Base-by-base conservation (phyloP, 2,888 invertebrate species). In the Cremastobaeus sp. region DNA sequence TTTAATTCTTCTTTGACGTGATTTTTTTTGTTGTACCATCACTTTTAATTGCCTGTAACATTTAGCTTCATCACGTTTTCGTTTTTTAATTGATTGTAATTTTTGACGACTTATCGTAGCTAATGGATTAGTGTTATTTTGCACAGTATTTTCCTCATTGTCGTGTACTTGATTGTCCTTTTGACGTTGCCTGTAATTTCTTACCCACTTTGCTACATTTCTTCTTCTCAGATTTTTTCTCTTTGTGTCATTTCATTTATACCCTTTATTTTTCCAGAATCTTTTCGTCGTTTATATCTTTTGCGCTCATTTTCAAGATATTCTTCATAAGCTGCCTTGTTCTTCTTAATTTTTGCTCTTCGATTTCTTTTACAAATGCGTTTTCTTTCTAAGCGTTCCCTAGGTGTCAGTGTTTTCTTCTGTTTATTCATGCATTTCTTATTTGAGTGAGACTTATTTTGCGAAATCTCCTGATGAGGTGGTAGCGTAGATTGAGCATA, bases 211-310 rank as follows among this genome's bases (percentile, higher is more conserved):
- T 12, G 3, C 1, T 12, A 35, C 14, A 15, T 21, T 50, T 8
- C 17, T 34, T 32, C 57, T 48, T 18, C 43, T 35, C 20, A 48
- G 15, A 25, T 34, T 57, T 12, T 57, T 57, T 68, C 57, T 50
- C 32, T n/a, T 25, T 47, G 18, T n/a, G 60, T 37, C 60, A 60
- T 47, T 18, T 48, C 9, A 25, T 6, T 8, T 11, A 47, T 9
- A 30, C 11, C 28, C 12, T 60, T 60, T 37, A 60, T 47, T 48
- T 60, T 60, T 9, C 60, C 60, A 14, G n/a, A 35, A 48, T 17
- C 37, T 37, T 48, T 48, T 3, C 60, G 14, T 60, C 35, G n/a
- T 48, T 37, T 17, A 15, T 30, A 60, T 37, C 60, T 47, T 15
- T 60, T 37, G 2, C 60, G 60, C 30, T 60, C 60, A 18, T 35